Percentiles rank a stretch among this genome's conserved stretches.
These are phyloP conservation scores for Plectus sambesii DNA, from an alignment of 1,140 invertebrate genomes.

Conservation along the genomic window DNA sequence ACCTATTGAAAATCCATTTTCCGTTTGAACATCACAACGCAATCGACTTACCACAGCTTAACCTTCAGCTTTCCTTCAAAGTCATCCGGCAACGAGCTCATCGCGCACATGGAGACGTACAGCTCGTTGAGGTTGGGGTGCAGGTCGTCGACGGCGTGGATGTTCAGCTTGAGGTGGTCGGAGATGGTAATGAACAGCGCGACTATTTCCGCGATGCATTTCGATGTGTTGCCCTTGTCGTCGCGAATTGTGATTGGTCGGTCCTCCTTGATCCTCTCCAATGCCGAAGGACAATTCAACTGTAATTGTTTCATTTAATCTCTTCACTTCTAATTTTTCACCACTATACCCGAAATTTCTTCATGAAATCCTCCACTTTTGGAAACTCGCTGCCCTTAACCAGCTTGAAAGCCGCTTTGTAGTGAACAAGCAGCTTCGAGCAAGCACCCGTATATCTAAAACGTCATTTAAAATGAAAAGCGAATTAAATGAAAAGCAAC, in stretches of 20 bases:
- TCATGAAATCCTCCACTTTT: conserved; percentile 77
- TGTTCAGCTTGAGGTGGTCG: conserved; percentile 87
- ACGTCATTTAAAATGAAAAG: no score
- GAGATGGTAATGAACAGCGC: conserved; percentile 95
- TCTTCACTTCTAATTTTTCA: no score
- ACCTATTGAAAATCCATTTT: conserved; percentile 52
- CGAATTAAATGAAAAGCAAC: no score
- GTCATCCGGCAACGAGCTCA: conserved; percentile 56
- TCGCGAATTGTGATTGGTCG: conserved; percentile 96
- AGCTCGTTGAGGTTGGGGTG: conserved; percentile 89
- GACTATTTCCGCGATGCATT: conserved; percentile 96
- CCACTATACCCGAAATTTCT: conserved; percentile 69
- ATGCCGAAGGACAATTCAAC: conserved; percentile 64
- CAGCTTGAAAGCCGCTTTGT: conserved; percentile 88
- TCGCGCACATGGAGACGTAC: conserved; percentile 81
- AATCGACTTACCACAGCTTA: conserved; percentile 54
- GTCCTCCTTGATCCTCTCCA: conserved; percentile 93
- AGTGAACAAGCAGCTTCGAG: conserved; percentile 88
- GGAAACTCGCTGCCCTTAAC: conserved; percentile 84
- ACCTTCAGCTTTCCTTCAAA: conserved; percentile 88
- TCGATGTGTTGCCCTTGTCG: conserved; percentile 95
- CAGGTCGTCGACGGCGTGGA: conserved; percentile 89
- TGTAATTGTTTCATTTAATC: no score
- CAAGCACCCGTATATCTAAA: conserved; percentile 94
- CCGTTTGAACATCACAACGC: neutral